Base-by-base conservation (phyloP, 2,113 vertebrate genomes). In the Macquaria ambigua region DNA sequence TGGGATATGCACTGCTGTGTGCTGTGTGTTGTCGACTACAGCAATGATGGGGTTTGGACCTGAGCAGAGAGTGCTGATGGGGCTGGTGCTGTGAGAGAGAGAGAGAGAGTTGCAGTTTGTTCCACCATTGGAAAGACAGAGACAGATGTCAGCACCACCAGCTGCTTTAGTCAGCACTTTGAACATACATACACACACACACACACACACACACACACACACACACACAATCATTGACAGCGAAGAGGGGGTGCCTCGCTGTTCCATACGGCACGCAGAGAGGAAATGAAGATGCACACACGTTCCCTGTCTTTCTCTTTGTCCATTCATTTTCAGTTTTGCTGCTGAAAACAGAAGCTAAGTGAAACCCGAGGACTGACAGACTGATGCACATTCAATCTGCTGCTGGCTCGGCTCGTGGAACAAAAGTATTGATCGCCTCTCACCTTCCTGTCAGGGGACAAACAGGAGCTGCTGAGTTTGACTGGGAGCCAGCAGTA, bases 101-200 rank as follows among this genome's bases (percentile, higher is more conserved):
- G 74, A 89, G 82, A 69, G 81, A 78, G 87, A 64, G 89, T 58
- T 79, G 88, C 81, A 86, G 92, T 89, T 88, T 88, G 89, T 89
- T 86, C 85, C 82, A 90, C 75, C 80, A 37, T 91, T 76, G 87
- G 85, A 93, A 81, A 84, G 87, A 93, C 81, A 93, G 84, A 87
- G 91, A 90, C 89, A 91, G 86, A 92, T 90, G 89, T 94, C 93
- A 95, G 94, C 93, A 93, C 62, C 86, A 63, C 48, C 82, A 52
- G 83, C 89, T 82, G 84, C 92, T 84, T 89, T 73, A 82, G 92
- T 95, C 93, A 94, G 94, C 93, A 89, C 61, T 92, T 79, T 88
- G 87, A 83, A 53, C 37, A 1, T 46, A 87, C 78, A 84, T 48
- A 73, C 63, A 86, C 66, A 53, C 64, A 72, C 52, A 70, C 62